Conservation (phyloP, 1,140 invertebrate species). For the Brachionus koreanus region DNA sequence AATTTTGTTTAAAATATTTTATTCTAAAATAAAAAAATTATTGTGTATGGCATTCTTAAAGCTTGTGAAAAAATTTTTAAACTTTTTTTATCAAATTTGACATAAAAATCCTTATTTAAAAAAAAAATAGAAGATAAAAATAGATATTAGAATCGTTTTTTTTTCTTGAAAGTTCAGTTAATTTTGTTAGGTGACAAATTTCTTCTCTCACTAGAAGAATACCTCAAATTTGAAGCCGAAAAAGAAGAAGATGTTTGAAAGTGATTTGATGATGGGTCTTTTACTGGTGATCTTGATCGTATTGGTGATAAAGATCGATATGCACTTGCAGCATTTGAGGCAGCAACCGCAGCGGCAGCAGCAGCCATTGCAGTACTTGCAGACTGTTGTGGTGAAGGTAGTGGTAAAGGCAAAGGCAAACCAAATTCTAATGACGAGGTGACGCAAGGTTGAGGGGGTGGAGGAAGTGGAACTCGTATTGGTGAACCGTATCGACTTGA, state of each 20-base stretch:
- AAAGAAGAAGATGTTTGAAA: slow-evolving; percentile 19
- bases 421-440: background rate
- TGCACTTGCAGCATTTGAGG: slow-evolving; percentile 35
- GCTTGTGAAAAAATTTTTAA: too few species aligned
- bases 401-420: background rate
- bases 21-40: too few species aligned
- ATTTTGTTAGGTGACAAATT: background rate
- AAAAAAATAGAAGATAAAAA: too few species aligned
- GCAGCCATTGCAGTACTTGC: slow-evolving; percentile 27
- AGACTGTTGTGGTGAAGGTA: background rate
- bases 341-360: slow-evolving; percentile 12
- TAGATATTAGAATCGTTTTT: too few species aligned
- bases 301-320: slow-evolving; percentile 39
- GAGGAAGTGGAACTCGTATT: background rate
- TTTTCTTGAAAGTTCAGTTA: background rate
- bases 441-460: background rate
- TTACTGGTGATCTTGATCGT: slow-evolving; percentile 15
- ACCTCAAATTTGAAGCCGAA: background rate
- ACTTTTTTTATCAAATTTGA: too few species aligned
- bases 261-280: background rate
- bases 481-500: slow-evolving; percentile 16
- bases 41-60: too few species aligned
- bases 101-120: too few species aligned
- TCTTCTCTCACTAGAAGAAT: background rate
- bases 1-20: too few species aligned